Evolutionary conservation across 2,113 vertebrate genomes (phyloP), one percentile per base, ranked within the genome.

Genomic region (Tonatia bakeri): DNA sequence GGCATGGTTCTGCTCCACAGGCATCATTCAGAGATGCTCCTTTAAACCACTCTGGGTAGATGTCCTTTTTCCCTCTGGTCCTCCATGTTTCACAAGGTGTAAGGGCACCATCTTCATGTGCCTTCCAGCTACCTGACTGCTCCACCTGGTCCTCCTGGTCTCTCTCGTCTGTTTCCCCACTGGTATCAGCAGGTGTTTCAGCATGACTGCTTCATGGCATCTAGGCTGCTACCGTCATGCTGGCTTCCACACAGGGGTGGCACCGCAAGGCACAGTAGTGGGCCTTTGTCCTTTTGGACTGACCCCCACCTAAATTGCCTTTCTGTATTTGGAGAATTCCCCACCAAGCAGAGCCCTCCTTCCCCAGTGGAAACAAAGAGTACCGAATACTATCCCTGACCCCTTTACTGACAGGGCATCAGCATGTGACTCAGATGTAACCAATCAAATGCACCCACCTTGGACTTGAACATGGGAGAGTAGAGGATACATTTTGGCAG

Each of bases 161-260:
- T 65, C 43, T 1, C 50, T 28, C 67, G 54, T 59, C 86, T 56
- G 33, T 65, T 89, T 52, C 43, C 31, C 8, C 8, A 2, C 45
- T 20, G 38, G 15, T 31, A 16, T 43, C 14, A 65, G 45, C 52
- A 38, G 7, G 17, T 0, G 2, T n/a, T n/a, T 45, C 38, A 26
- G 11, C 22, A 28, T 7, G 38, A 47, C 20, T 3, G 24, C n/a
- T 69, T 12, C 14, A 0, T 3, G 13, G 52, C 38, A 11, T 33
- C 17, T 16, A 59, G 12, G n/a, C 38, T n/a, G 45, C n/a, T 10
- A 7, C 5, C 0, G 5, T 36, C 36, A 0, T 4, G 24, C 26
- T 64, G 40, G 31, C 67, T 89, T 54, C 67, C n/a, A 4, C 24
- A 22, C 45, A 50, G 4, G 7, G 47, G 13, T 11, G 7, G 19